Evolutionary conservation across 2,888 invertebrate species (phyloP), one percentile per base, ranked within the genome.

Genomic region (Drosophila demipolita): DNA sequence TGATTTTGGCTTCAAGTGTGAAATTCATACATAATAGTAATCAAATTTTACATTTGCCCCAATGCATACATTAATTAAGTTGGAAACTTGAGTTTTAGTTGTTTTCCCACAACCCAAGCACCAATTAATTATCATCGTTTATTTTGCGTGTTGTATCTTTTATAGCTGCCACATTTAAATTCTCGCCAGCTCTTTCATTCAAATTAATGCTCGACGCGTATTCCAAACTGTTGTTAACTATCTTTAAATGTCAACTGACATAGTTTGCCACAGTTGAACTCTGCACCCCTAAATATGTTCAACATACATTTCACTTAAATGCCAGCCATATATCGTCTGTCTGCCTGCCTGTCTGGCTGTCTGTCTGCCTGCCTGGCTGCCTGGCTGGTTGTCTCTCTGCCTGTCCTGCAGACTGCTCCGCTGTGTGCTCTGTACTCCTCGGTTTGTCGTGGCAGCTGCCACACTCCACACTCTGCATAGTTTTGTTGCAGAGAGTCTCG

Each of bases 291-390:
- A 57, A 68, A 90, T 88, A 83, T 89, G 87, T 75, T 87, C 67
- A 63, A 87, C 81, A 90, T 89, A 89, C 78, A 85, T 85, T 85
- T 83, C 66, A 84, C 79, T 89, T 85, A 85, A 85, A 85, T 87
- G 89, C 87, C 90, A 81, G 87, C 84, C 78, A 90, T 84, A 90
- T 86, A 84, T 80, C 72, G 57, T 49, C 55, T 48, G 42, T 29
- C 63, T 35, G 54, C 65, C 48, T 40, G 57, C 12, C 52, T 38
- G 15, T 29, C 36, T 32, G 59, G n/a, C 58, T 57, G 50, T 23
- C 40, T 49, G 35, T 23, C 60, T 40, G 45, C 26, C 50, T 45
- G 42, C 1, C n/a, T 42, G 15, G 0, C 8, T 20, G 4, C 1
- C 50, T 17, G n/a, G 33, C 35, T 42, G 29, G 5, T 15, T 36